Conservation (phyloP, 2,113 vertebrate genomes). For the Acanthisitta chloris region DNA sequence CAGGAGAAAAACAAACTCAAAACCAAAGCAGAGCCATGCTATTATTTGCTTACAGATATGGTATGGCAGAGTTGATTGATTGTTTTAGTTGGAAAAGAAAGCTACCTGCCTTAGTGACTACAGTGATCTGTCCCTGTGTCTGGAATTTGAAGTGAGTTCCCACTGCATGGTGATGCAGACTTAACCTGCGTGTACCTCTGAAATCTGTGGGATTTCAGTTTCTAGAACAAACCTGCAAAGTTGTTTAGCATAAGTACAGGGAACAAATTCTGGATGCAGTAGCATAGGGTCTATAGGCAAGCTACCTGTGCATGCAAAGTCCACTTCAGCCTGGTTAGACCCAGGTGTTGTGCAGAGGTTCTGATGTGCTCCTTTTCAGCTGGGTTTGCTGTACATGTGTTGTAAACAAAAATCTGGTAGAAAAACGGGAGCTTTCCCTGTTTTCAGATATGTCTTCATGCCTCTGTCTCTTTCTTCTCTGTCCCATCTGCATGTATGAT, state of each 20-base stretch:
- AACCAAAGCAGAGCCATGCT: neutral
- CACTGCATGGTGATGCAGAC: neutral
- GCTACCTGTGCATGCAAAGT: neutral
- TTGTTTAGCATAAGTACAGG: neutral
- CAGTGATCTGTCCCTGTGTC: fast-evolving
- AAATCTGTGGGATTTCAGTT: neutral
- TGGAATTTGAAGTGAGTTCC: neutral
- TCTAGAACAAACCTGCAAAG: neutral
- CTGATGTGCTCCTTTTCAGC: neutral
- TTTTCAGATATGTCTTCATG: fast-evolving
- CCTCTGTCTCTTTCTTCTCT: neutral
- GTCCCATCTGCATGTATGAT: neutral
- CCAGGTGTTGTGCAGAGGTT: fast-evolving
- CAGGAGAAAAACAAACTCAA: neutral
- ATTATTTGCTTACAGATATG: neutral
- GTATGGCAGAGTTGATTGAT: neutral
- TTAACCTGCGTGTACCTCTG: neutral
- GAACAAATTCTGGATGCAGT: neutral
- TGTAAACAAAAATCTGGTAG: neutral
- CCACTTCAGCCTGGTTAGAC: neutral
- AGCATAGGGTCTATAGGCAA: fast-evolving
- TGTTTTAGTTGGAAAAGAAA: neutral
- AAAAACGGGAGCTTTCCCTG: neutral
- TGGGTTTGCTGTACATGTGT: neutral
- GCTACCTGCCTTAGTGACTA: neutral